Evolutionary conservation across 1,140 invertebrate genomes (phyloP), one percentile per base, ranked within the genome.

Genomic region (Calephelis nemesis): DNA sequence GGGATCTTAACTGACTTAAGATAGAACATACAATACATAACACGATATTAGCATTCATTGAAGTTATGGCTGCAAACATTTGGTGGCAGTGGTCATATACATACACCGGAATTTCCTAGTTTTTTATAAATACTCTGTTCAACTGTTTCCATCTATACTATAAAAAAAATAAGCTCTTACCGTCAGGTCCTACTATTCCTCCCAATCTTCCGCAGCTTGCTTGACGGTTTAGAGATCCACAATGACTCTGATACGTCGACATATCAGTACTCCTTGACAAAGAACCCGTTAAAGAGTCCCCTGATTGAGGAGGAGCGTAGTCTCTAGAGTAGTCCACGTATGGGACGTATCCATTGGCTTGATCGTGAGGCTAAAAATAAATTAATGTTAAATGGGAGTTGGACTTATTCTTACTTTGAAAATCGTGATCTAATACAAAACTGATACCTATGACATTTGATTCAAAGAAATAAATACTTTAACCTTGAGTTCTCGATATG

Each of bases 331-430:
- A 98, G 82, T 98, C 97, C 49, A 97, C 96, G 91, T 97, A 97
- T 11, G 96, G 96, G 47, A 97, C 96, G 87, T 97, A 98, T 30
- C 97, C 97, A 76, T 97, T 97, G 88, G 95, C 96, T 84, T 96
- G 96, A 81, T 96, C 95, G 68, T 96, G 95, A 81, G 95, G 94
- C 96, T 97, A 85, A 30, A 73, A 67, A 69, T 39, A 40, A 5
- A 13, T 15, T 19, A 13, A 15, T 63, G 42, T 30, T 19, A 45
- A n/a, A 40, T 7, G 3, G 12, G 65, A 62, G 49, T 64, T 69
- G 30, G 47, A 11, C 15, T 19, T 19, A 19, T 19, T 19, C 15
- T 19, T 19, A 19, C 15, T 19, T 19, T 19, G 15, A 19, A 19
- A 0, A 19, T 19, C 15, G 15, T 19, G 15, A 0, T 19, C 15